phyloP scores from a whole-genome alignment of 2,888 invertebrate species.

The Anoncus sp. region DNA sequence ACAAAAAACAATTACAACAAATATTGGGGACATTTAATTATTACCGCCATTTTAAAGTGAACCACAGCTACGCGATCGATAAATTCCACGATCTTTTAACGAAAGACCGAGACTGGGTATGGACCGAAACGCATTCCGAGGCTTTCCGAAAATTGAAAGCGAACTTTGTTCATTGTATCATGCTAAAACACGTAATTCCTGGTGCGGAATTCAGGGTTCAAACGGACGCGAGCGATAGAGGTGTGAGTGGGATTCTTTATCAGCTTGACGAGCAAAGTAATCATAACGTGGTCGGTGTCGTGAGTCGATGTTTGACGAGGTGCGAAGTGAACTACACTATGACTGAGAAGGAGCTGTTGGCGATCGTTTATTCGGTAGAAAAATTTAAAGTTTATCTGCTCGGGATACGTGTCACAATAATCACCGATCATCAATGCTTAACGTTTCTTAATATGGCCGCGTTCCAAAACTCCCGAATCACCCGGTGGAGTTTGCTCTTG shows the following conservation, averaged over 20 bases:
- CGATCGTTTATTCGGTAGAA: conserved; percentile 65
- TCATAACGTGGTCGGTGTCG: not conserved
- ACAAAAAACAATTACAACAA: conserved; percentile 65
- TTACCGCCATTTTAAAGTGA: too few species aligned
- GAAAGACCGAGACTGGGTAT: conserved; percentile 56
- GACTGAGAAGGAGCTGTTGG: conserved; percentile 70
- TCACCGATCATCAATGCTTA: conserved; percentile 71
- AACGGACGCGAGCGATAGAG: conserved; percentile 44
- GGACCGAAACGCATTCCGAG: conserved; percentile 47
- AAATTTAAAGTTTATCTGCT: conserved; percentile 71
- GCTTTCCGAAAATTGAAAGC: conserved; percentile 43
- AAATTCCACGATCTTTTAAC: conserved; percentile 41
- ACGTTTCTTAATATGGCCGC: conserved; percentile 69
- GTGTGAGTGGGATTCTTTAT: conserved; percentile 63
- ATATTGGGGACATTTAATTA: too few species aligned
- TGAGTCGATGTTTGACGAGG: too few species aligned
- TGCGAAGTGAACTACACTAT: conserved; percentile 57
- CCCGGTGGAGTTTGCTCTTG: conserved; percentile 69
- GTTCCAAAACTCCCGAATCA: conserved; percentile 66
- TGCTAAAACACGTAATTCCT: conserved; percentile 38
- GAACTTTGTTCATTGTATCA: conserved; percentile 44
- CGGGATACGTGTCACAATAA: conserved; percentile 62
- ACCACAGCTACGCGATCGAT: too few species aligned
- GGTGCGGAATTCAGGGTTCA: conserved; percentile 45
- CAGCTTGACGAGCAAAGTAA: conserved; percentile 30